Percentiles rank a stretch among this genome's conserved stretches.
These are phyloP conservation scores for Heterodera carotae DNA, from an alignment of 1,140 invertebrate genomes.

Conservation along the genomic window DNA sequence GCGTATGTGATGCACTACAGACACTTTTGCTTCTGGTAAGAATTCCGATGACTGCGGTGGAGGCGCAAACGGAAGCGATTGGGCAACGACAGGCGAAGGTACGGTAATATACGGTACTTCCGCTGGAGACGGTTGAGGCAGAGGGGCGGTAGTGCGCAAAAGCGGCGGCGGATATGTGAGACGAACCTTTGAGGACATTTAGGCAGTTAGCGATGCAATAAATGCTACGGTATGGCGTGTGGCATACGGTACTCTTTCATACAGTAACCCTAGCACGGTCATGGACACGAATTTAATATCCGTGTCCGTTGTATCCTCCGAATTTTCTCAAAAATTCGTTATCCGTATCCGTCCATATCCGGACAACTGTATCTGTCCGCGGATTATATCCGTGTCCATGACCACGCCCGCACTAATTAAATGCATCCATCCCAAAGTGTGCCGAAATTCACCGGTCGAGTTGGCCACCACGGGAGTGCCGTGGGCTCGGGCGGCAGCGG, in stretches of 20 bases:
- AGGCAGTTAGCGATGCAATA: too few relatives aligned
- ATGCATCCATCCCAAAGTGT: too few relatives aligned
- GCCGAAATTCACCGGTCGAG: background rate
- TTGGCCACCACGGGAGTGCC: conserved; percentile 3
- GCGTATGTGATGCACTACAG: background rate
- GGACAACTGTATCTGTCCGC: too few relatives aligned
- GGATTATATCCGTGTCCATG: too few relatives aligned
- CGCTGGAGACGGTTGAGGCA: background rate
- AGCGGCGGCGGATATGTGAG: background rate
- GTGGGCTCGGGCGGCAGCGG: conserved; percentile 2
- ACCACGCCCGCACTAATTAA: too few relatives aligned
- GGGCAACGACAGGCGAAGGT: background rate
- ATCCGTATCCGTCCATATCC: too few relatives aligned
- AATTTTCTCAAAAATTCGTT: too few relatives aligned
- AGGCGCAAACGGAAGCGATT: background rate
- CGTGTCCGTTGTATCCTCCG: too few relatives aligned
- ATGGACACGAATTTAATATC: too few relatives aligned
- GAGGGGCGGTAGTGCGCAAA: background rate
- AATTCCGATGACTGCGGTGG: background rate
- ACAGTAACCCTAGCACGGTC: too few relatives aligned
- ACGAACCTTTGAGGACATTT: background rate
- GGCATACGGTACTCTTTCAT: too few relatives aligned
- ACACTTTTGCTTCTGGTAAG: background rate
- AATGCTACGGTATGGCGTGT: too few relatives aligned
- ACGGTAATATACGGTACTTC: conserved; percentile 19